Base-by-base conservation (phyloP, 2,113 vertebrate species). In the Platysternon megacephalum region DNA sequence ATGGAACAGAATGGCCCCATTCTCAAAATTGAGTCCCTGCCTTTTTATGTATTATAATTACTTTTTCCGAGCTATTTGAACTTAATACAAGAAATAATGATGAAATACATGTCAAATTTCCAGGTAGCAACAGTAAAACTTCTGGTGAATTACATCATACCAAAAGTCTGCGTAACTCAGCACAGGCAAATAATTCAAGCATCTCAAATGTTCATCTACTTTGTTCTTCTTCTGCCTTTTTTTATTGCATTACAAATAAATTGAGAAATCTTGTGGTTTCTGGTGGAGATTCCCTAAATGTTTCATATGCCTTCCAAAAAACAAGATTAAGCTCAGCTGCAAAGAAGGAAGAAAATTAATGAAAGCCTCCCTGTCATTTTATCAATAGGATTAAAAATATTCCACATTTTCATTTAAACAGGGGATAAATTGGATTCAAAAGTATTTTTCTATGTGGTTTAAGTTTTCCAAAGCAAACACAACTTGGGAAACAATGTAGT, bases 11-110 rank as follows among this genome's bases (percentile, higher is more conserved):
- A 42, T 24, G 9, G 17, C 11, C 21, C 42, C 68, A 74, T 74
- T 74, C n/a, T 86, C 48, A 39, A 74, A 78, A 39, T 19, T 6
- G 0, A 78, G 78, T 68, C 16, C 14, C 26, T 68, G 2, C 42
- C 68, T 81, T 84, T 29, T 19, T 21, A 49, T 11, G 13, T 3
- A 32, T 6, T 58, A 42, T 74, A 74, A 11, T 42, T 74, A 39
- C 9, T 44, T 76, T 13, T 5, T 0, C 8, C 0, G 3, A 42
- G 4, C 42, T 72, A 11, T 79, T 87, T n/a, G 4, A 56, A 42
- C 80, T 78, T 48, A 87, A 72, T 11, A 82, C 4, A 81, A 28
- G 24, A 6, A 44, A 26, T 42, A 44, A 26, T 24, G 39, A 76
- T 76, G 39, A 74, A 42, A 74, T 74, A 74, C 72, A 21, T 74